Percentiles rank a stretch among this genome's conserved stretches.
These are phyloP conservation scores for Takifugu ocellatus DNA, from an alignment of 2,797 vertebrate genomes.

Conservation along the genomic window DNA sequence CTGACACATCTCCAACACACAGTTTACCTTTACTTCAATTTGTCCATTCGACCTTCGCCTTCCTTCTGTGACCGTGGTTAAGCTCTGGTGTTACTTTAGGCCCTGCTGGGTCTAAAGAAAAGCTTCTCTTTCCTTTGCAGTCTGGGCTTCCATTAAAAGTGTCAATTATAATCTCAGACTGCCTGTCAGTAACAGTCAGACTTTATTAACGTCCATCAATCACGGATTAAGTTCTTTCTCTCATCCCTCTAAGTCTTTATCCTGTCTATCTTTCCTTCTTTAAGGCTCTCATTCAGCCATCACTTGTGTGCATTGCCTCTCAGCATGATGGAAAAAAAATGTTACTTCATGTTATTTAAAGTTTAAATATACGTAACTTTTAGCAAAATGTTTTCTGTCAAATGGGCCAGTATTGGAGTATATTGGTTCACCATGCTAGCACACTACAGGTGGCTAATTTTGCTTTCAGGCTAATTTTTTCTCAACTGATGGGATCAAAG, in stretches of 20 bases:
- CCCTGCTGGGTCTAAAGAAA: conserved; percentile 22
- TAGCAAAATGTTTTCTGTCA: conserved; percentile 42
- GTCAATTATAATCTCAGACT: conserved; percentile 52
- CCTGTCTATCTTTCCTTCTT: conserved; percentile 22
- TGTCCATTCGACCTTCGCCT: neutral
- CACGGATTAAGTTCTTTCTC: conserved; percentile 37
- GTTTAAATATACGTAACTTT: too few relatives aligned
- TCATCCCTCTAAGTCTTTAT: conserved; percentile 33
- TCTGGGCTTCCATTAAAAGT: conserved; percentile 36
- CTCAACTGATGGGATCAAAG: conserved; percentile 37
- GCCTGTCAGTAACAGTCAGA: conserved; percentile 63
- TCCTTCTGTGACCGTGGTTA: conserved; percentile 21
- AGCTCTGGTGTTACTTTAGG: conserved; percentile 5
- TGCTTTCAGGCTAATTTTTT: conserved; percentile 25
- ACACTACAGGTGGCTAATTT: too few relatives aligned
- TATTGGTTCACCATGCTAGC: too few relatives aligned
- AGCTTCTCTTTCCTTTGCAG: conserved; percentile 9
- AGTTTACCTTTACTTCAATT: conserved; percentile 10
- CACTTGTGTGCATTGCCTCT: conserved; percentile 1
- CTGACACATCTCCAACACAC: conserved; percentile 7
- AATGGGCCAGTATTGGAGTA: conserved; percentile 32
- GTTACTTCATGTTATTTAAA: neutral
- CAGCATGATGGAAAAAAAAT: neutral
- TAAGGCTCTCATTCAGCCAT: conserved; percentile 29
- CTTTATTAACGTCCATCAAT: conserved; percentile 60